Conservation (phyloP, 2,113 vertebrate species). For the Daboia siamensis region DNA sequence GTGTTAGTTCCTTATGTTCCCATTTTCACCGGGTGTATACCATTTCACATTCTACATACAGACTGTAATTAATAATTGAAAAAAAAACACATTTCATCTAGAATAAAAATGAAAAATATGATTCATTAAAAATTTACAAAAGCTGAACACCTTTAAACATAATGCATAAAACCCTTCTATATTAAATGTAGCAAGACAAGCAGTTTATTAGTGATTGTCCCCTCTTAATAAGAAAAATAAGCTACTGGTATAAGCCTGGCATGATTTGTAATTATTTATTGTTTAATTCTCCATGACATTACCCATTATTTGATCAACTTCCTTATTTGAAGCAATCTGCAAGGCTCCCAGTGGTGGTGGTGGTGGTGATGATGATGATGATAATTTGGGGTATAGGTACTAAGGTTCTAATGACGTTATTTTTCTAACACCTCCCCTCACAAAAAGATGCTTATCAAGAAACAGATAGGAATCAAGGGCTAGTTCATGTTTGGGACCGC, state of each 20-base stretch:
- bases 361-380: no score
- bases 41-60: neutral
- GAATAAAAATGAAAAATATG: neutral
- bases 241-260: neutral
- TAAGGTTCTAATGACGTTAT: no score
- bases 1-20: neutral
- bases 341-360: no score
- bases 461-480: neutral
- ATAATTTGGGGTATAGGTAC: no score
- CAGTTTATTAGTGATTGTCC: neutral
- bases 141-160: neutral
- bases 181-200: neutral
- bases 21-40: neutral
- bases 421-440: no score
- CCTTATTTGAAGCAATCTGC: no score
- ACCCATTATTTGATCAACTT: no score
- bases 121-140: neutral
- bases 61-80: neutral
- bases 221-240: slow-evolving; percentile 3
- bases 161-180: neutral
- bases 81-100: neutral
- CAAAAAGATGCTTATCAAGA: neutral
- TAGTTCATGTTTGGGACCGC: neutral
- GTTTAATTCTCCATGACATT: neutral
- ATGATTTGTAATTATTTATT: neutral